Base-by-base conservation (phyloP, 2,797 vertebrate species). In the Periparus ater region DNA sequence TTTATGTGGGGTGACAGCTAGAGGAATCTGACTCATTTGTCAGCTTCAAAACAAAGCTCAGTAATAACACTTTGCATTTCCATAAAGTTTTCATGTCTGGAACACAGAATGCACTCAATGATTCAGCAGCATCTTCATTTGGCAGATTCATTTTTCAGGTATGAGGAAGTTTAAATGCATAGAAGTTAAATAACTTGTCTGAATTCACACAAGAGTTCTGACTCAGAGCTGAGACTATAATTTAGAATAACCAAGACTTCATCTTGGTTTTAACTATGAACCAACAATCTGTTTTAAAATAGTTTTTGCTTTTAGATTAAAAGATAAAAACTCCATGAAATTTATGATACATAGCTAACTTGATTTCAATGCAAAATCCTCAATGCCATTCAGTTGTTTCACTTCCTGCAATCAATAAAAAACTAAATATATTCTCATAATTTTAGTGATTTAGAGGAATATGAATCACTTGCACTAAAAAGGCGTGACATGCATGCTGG, bases 1-100 rank as follows among this genome's bases (percentile, higher is more conserved):
- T 89, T 93, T 57, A n/a, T 65, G 44, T n/a, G 20, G 3, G 11
- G 9, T 89, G 78, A 57, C 60, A 89, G 45, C 22, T 51, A 91
- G 50, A 92, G 57, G 63, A 96, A 83, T 61, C 50, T 65, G 65
- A 72, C 61, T 96, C 68, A 79, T 66, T 87, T 82, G 42, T 58
- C 65, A 91, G 30, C 57, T 89, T 80, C 53, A 80, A 72, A 94
- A 85, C 65, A 91, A 89, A 89, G 67, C 60, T 74, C 53, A 61
- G 65, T 68, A 91, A 80, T 40, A 95, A 71, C 27, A 71, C 9
- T 22, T 85, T 23, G 6, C 68, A 54, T 88, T 77, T 94, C 45
- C n/a, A 19, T 71, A 40, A 83, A 34, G 9, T 70, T 82, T 91
- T 81, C 27, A 30, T n/a, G 67, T 85, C 72, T 92, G 84, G 57